Evolutionary conservation across 2,888 invertebrate species (phyloP).

Genomic region (Amphimallon solstitiale): DNA sequence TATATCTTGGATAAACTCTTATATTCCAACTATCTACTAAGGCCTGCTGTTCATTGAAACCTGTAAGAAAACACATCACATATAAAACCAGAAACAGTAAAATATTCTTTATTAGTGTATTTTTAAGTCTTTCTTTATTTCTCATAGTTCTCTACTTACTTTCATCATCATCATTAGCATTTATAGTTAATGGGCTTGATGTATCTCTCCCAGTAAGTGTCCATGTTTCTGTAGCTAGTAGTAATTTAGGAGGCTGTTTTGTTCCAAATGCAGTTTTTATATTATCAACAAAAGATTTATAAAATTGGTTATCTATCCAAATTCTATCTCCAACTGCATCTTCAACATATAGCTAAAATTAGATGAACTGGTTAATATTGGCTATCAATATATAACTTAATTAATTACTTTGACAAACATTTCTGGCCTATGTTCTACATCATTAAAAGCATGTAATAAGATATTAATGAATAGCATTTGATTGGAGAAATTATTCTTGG

Average conservation of each 20-base stretch:
- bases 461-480: constrained; percentile 87
- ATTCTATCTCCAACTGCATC: constrained; percentile 92
- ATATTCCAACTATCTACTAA: constrained; percentile 63
- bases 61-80: constrained; percentile 50
- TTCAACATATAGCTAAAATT: constrained; percentile 86
- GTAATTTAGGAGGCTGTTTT: constrained; percentile 76
- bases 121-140: too few species aligned
- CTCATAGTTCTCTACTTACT: constrained; percentile 58
- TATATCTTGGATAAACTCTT: constrained; percentile 68
- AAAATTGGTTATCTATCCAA: constrained; percentile 94
- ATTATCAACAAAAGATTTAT: constrained; percentile 91
- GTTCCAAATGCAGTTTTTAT: constrained; percentile 88
- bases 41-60: constrained; percentile 60
- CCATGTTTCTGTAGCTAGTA: constrained; percentile 73
- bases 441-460: constrained; percentile 81
- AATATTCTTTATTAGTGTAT: too few species aligned
- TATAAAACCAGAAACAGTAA: not conserved
- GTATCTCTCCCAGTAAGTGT: constrained; percentile 63
- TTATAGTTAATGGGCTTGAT: constrained; percentile 62
- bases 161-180: constrained; percentile 70
- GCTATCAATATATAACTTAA: not conserved
- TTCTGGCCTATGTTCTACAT: constrained; percentile 91
- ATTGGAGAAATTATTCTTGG: constrained; percentile 80
- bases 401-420: constrained; percentile 81
- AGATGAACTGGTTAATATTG: too few species aligned